Percentiles rank a stretch among this genome's conserved stretches.
phyloP scores from a whole-genome alignment of 1,140 invertebrate genomes.

The Physella acuta region DNA sequence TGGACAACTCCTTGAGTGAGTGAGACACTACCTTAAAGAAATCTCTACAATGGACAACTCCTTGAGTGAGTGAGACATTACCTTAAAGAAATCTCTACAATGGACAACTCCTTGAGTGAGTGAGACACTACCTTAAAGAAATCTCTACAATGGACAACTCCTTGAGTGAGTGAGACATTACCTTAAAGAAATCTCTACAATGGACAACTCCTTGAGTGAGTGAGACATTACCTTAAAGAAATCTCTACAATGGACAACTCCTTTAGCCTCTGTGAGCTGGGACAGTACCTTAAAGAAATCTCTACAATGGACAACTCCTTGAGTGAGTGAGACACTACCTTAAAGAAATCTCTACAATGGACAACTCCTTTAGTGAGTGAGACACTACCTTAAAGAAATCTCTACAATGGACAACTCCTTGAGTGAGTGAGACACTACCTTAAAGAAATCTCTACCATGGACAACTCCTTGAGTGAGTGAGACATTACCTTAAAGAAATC shows the following conservation, averaged over 20 bases:
- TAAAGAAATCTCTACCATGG: constrained; percentile 80
- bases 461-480: constrained; percentile 78
- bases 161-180: too few species aligned
- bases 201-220: constrained; percentile 76
- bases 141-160: constrained; percentile 82
- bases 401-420: constrained; percentile 79
- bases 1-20: constrained; percentile 76
- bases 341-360: constrained; percentile 80
- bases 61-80: too few species aligned
- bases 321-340: constrained; percentile 72
- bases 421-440: constrained; percentile 72
- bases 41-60: constrained; percentile 82
- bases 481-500: constrained; percentile 82
- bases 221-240: constrained; percentile 72
- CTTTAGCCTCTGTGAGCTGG: too few species aligned
- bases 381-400: constrained; percentile 82
- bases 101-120: constrained; percentile 76
- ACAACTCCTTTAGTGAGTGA: constrained; percentile 81
- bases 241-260: constrained; percentile 82
- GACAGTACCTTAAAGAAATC: constrained; percentile 82
- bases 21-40: constrained; percentile 72
- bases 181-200: constrained; percentile 80
- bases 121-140: constrained; percentile 72
- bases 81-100: constrained; percentile 80
- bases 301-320: constrained; percentile 79